Percentiles rank a stretch among this genome's conserved stretches.
These are phyloP conservation scores for Hydrozoanthus gracilis DNA, from an alignment of 92 coral and sea anemone genomes.

Conservation along the genomic window DNA sequence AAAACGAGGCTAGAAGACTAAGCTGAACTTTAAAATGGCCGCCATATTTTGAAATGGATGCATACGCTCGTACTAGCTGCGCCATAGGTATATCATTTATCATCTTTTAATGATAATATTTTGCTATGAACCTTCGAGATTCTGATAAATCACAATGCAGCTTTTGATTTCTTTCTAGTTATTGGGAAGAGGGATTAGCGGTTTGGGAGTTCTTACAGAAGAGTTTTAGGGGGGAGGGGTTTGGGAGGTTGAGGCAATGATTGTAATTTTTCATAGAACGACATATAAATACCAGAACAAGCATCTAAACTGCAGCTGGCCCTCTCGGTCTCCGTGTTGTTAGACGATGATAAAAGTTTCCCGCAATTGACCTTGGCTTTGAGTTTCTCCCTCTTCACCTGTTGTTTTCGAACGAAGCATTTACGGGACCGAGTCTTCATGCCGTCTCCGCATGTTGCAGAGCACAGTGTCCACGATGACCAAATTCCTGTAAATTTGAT, in stretches of 20 bases:
- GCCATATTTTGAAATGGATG: too few relatives aligned
- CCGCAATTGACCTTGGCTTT: not conserved
- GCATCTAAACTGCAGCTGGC: not conserved
- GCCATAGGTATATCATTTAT: too few relatives aligned
- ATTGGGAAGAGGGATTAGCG: too few relatives aligned
- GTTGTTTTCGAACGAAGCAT: not conserved
- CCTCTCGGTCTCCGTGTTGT: not conserved
- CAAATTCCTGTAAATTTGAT: not conserved
- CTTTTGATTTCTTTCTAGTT: too few relatives aligned
- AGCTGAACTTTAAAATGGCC: too few relatives aligned
- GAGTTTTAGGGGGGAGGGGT: too few relatives aligned
- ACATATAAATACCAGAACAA: not conserved
- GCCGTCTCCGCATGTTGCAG: not conserved
- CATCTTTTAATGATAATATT: too few relatives aligned
- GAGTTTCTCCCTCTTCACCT: not conserved
- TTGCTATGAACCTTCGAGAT: too few relatives aligned
- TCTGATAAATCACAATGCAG: too few relatives aligned
- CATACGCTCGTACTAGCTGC: too few relatives aligned
- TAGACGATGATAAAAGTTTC: not conserved
- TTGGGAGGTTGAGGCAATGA: not conserved
- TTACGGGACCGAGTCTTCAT: not conserved
- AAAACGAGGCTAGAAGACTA: too few relatives aligned
- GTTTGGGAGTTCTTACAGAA: too few relatives aligned
- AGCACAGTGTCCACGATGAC: not conserved
- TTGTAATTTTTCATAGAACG: not conserved